Evolutionary conservation across 2,113 vertebrate species (phyloP).

Genomic region (Siniperca chuatsi): DNA sequence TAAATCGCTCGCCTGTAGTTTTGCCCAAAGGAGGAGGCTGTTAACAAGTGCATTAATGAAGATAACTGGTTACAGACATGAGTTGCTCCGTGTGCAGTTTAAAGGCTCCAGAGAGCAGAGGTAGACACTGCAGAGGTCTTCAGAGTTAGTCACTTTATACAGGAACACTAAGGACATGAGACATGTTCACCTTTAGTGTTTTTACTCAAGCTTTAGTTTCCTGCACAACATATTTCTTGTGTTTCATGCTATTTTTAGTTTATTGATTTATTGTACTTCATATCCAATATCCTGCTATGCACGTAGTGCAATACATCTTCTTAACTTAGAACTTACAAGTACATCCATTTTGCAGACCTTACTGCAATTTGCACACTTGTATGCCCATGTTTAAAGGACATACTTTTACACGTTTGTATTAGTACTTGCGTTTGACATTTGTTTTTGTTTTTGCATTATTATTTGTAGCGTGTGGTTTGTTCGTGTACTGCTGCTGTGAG

Average conservation of each 20-base stretch:
- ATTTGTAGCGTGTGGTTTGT: too few species aligned
- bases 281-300: background rate
- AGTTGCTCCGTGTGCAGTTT: background rate
- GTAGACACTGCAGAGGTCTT: conserved; percentile 32
- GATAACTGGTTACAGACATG: conserved; percentile 25
- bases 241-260: background rate
- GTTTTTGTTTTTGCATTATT: too few species aligned
- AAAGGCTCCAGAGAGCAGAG: conserved; percentile 20
- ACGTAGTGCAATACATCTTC: too few species aligned
- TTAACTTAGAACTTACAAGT: too few species aligned
- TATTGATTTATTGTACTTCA: background rate
- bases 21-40: conserved; percentile 6
- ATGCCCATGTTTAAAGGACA: too few species aligned
- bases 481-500: too few species aligned
- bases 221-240: background rate
- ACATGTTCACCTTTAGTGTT: background rate
- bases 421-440: too few species aligned
- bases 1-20: background rate
- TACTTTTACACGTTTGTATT: too few species aligned
- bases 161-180: background rate
- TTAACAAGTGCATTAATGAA: conserved; percentile 1
- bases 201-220: background rate
- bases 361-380: too few species aligned
- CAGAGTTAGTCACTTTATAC: background rate
- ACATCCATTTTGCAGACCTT: too few species aligned